These are phyloP conservation scores for Zoanthus gigantus DNA, from an alignment of 92 coral and sea anemone genomes.

Conservation along the genomic window DNA sequence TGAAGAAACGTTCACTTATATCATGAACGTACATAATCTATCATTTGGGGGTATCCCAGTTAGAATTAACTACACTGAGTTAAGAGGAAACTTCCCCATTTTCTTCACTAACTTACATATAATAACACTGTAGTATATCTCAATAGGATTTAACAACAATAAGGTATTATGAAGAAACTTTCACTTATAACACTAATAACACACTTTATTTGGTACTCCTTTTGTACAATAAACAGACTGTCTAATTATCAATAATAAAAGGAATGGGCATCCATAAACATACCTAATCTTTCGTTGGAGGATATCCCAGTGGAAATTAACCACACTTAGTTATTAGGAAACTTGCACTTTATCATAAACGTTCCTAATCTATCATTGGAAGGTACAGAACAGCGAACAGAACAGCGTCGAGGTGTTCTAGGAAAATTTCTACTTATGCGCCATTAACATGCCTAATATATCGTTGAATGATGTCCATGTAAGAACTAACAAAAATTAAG, in stretches of 20 bases:
- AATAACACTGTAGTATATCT: conserved; percentile 81
- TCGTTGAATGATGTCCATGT: conserved; percentile 74
- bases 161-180: conserved; percentile 64
- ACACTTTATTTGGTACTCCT: too few relatives aligned
- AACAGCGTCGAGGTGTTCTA: conserved; percentile 76
- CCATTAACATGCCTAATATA: conserved; percentile 55
- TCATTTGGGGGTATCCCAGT: conserved; percentile 64
- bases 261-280: conserved; percentile 34
- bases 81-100: conserved; percentile 59
- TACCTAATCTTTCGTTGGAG: conserved; percentile 74
- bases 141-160: conserved; percentile 89
- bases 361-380: conserved; percentile 82
- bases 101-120: conserved; percentile 75
- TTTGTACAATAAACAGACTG: too few relatives aligned
- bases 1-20: background rate
- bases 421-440: background rate
- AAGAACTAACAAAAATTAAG: conserved; percentile 91
- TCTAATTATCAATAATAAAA: too few relatives aligned
- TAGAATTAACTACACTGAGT: conserved; percentile 91
- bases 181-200: background rate
- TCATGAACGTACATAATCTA: background rate
- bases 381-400: conserved; percentile 75
- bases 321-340: conserved; percentile 78
- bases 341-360: conserved; percentile 76
- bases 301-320: conserved; percentile 85